These are phyloP conservation scores for Laterallus jamaicensis DNA, from an alignment of 2,113 vertebrate species.

Conservation along the genomic window DNA sequence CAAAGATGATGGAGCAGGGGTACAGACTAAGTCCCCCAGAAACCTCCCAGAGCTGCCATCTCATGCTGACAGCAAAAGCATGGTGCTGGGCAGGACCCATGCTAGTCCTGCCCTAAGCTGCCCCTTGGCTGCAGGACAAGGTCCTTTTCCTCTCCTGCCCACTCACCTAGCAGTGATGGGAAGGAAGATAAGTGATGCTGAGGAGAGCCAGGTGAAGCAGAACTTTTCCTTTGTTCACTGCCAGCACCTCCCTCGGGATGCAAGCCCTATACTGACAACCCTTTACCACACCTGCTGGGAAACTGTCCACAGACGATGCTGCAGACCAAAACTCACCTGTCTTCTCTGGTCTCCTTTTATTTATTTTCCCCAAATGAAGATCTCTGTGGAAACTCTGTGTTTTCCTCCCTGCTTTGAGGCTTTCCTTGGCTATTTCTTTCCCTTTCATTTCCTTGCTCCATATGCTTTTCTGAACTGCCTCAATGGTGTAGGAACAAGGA, in stretches of 20 bases:
- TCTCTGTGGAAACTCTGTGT: neutral
- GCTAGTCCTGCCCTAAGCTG: neutral
- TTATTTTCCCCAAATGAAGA: neutral
- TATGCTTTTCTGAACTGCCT: neutral
- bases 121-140: neutral
- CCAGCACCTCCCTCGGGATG: neutral
- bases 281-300: neutral
- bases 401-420: neutral
- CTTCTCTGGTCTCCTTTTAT: neutral
- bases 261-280: neutral
- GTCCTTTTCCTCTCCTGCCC: neutral
- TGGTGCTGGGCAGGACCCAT: fast-evolving
- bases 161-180: neutral
- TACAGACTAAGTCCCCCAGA: neutral
- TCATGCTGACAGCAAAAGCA: neutral
- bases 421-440: neutral
- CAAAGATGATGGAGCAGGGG: neutral
- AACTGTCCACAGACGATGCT: neutral
- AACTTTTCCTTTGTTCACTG: neutral
- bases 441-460: neutral
- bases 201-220: neutral
- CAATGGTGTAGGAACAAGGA: neutral
- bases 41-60: neutral
- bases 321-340: neutral
- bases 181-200: neutral